Evolutionary conservation across 2,888 invertebrate species (phyloP), one percentile per base, ranked within the genome.

Genomic region (Steromphala cineraria): DNA sequence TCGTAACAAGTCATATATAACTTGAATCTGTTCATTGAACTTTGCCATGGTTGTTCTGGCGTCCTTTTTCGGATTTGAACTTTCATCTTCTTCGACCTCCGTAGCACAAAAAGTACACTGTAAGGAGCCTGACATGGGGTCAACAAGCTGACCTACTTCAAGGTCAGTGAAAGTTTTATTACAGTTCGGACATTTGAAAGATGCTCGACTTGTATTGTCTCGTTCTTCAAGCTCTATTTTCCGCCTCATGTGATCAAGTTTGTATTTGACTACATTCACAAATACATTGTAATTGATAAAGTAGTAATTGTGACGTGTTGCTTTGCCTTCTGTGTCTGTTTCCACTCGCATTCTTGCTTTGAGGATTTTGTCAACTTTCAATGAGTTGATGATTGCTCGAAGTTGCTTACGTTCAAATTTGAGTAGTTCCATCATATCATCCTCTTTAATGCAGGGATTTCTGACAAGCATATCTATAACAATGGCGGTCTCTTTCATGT

Each of bases 191-290:
- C 99, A 99, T 92, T 97, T 97, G 93, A 99, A 99, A 92, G 98
- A 98, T 31, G 98, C 97, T 84, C 98, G 95, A 92, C 97, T 98
- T 0, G 98, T 98, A 0, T 97, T 97, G 94, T 98, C 98, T 76
- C 98, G 95, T 92, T 98, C 98, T 92, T 98, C 98, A 0, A 97
- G 97, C 93, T 99, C 99, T 95, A 99, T 96, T 88, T 98, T 96
- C 92, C 98, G 97, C 81, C 98, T 95, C 97, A 99, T 98, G 91
- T 98, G 95, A 94, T 99, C 98, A 92, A 99, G 94, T 94, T 99
- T 99, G 94, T 99, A 99, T 94, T 98, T 99, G 0, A 99, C 97
- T 17, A 99, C 98, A 94, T 99, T 99, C 4, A 99, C 98, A 94
- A 98, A 98, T 55, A 95, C 95, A 78, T 83, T 86, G 94, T 98